Base-by-base conservation (phyloP, 1,140 invertebrate species). In the Choristoneura fumiferana region DNA sequence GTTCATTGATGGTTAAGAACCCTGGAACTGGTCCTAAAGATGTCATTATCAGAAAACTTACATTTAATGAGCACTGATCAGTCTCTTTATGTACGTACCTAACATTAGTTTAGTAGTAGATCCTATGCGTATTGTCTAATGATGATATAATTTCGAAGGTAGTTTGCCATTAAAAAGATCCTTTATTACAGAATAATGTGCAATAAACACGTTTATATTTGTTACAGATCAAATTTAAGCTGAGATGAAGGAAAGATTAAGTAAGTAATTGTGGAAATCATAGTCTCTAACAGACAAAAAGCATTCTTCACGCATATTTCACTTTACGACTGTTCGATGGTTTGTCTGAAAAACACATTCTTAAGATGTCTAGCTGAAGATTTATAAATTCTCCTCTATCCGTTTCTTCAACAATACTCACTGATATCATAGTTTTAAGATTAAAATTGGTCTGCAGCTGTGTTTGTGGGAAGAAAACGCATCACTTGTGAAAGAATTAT, bases 201-300 rank as follows among this genome's bases (percentile, higher is more conserved):
- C n/a, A n/a, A n/a, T n/a, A n/a, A n/a, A n/a, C n/a, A n/a, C n/a
- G n/a, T n/a, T n/a, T n/a, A n/a, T n/a, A 65, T 60, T 38, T 57
- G 36, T 81, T 79, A 52, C 81, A 84, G 81, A 68, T 78, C 55
- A 60, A 52, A 22, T 36, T 53, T 18, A 57, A 76, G 72, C 65
- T 76, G 76, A 76, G 67, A 84, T 84, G 81, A 81, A 71, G 77
- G 66, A 77, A 35, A 75, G 69, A 57, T 78, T 72, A 74, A 66
- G 79, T 78, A 59, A 73, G 76, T 18, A 49, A 49, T 49, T 17
- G 43, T 22, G 17, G 29, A 49, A 49, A 49, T 49, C 43, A 4
- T n/a, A n/a, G 38, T 54, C 12, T 54, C 37, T 39, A 49, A 49
- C 56, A 61, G 38, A 49, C 45, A 54, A 61, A 60, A 61, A 57